Evolutionary conservation across 2,888 invertebrate genomes (phyloP).

Genomic region (Morpho deidamia): DNA sequence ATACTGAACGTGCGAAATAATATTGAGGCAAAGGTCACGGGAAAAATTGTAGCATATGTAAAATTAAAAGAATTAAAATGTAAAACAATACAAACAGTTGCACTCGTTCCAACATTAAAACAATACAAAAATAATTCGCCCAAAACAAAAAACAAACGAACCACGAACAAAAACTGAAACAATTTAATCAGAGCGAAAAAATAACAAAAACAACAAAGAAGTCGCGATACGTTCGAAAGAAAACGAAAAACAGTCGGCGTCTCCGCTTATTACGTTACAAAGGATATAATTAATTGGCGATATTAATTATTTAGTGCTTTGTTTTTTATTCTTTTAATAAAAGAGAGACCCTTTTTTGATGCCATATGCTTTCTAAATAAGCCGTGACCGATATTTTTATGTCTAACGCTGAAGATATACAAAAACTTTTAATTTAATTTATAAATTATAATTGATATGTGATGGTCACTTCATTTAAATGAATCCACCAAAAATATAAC

Average conservation of each 20-base stretch:
- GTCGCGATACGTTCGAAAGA: conserved; percentile 3
- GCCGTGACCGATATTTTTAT: too few relatives aligned
- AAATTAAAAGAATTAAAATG: not conserved
- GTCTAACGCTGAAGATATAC: too few relatives aligned
- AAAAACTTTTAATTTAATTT: too few relatives aligned
- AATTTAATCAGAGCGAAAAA: conserved; percentile 33
- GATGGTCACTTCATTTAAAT: too few relatives aligned
- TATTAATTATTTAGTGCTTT: conserved; percentile 70
- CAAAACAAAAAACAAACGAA: conserved; percentile 24
- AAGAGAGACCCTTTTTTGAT: not conserved
- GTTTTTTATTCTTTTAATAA: conserved; percentile 34
- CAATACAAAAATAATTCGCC: too few relatives aligned
- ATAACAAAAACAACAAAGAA: conserved; percentile 40
- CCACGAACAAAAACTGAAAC: conserved; percentile 34
- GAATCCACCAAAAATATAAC: too few relatives aligned
- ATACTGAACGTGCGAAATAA: too few relatives aligned
- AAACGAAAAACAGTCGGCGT: conserved; percentile 24
- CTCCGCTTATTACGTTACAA: conserved; percentile 44
- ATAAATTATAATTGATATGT: too few relatives aligned
- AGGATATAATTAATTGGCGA: conserved; percentile 64
- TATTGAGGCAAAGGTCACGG: too few relatives aligned
- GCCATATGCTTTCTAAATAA: conserved; percentile 5
- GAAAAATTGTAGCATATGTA: too few relatives aligned
- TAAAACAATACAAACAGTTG: not conserved
- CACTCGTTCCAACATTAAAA: not conserved